Conservation (phyloP, 2,888 invertebrate species). For the Polyommatus iphigenia region DNA sequence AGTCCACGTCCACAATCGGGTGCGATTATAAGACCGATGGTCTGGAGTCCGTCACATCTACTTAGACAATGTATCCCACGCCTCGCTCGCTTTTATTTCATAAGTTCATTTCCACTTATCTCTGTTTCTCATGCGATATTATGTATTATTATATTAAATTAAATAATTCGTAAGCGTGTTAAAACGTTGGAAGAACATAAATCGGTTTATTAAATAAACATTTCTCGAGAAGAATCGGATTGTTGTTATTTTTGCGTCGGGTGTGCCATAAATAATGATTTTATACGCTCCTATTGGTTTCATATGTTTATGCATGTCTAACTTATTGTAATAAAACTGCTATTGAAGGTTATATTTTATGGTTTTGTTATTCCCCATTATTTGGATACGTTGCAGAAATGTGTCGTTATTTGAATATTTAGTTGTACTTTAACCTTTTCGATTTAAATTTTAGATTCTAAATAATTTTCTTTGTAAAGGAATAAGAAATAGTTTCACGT, state of each 20-base stretch:
- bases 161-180: conserved; percentile 23
- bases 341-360: conserved; percentile 5
- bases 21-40: conserved; percentile 61
- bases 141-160: conserved; percentile 28
- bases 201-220: conserved; percentile 10
- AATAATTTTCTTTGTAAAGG: not conserved
- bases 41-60: conserved; percentile 51
- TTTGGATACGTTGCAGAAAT: not conserved
- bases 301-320: not conserved
- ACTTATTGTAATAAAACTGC: conserved; percentile 8
- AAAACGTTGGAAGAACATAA: not conserved
- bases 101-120: conserved; percentile 30
- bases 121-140: conserved; percentile 32
- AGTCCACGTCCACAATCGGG: conserved; percentile 53
- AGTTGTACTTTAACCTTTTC: not conserved
- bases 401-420: not conserved
- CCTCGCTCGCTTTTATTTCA: conserved; percentile 38
- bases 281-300: conserved; percentile 7
- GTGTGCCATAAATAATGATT: conserved; percentile 13
- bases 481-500: not conserved
- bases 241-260: not conserved
- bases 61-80: conserved; percentile 53
- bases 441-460: too few species aligned
- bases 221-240: not conserved
- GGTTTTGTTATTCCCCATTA: not conserved